A percentile compares a stretch with the other conserved stretches of the same genome.
phyloP scores from a whole-genome alignment of 2,113 vertebrate genomes.

The Centropristis striata region DNA sequence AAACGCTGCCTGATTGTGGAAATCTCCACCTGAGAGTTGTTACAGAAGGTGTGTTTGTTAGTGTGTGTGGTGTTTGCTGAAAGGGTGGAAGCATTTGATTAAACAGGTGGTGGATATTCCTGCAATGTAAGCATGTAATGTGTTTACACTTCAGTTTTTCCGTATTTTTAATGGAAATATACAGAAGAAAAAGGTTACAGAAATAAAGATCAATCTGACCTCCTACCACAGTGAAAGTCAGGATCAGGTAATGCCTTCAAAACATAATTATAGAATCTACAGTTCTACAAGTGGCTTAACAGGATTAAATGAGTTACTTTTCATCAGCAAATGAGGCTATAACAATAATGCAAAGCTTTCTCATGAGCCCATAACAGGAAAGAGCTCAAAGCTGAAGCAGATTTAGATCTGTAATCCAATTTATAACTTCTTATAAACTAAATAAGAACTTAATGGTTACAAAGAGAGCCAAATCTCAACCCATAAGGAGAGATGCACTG shows the following conservation, averaged over 20 bases:
- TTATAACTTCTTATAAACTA: background rate
- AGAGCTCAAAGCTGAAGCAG: slow-evolving; percentile 1
- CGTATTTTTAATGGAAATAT: slow-evolving; percentile 50
- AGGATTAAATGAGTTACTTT: background rate
- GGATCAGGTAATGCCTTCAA: background rate
- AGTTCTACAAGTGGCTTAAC: background rate
- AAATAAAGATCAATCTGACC: background rate
- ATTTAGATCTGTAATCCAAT: background rate
- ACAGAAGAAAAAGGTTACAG: slow-evolving; percentile 15
- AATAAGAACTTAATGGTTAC: background rate
- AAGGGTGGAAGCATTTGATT: slow-evolving; percentile 58
- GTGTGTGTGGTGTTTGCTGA: slow-evolving; percentile 51
- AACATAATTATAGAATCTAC: background rate
- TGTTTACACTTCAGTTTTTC: slow-evolving; percentile 30
- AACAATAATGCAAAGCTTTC: background rate
- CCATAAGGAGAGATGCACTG: background rate
- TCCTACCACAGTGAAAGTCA: background rate
- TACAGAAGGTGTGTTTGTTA: slow-evolving; percentile 36
- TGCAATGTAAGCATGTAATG: slow-evolving; percentile 10
- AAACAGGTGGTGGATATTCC: slow-evolving; percentile 35
- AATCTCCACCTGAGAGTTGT: slow-evolving; percentile 42
- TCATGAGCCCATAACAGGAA: background rate
- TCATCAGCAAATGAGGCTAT: background rate
- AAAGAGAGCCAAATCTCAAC: background rate
- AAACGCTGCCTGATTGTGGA: slow-evolving; percentile 25